These are phyloP conservation scores for Volucella inanis DNA, from an alignment of 2,888 invertebrate species.

Conservation along the genomic window DNA sequence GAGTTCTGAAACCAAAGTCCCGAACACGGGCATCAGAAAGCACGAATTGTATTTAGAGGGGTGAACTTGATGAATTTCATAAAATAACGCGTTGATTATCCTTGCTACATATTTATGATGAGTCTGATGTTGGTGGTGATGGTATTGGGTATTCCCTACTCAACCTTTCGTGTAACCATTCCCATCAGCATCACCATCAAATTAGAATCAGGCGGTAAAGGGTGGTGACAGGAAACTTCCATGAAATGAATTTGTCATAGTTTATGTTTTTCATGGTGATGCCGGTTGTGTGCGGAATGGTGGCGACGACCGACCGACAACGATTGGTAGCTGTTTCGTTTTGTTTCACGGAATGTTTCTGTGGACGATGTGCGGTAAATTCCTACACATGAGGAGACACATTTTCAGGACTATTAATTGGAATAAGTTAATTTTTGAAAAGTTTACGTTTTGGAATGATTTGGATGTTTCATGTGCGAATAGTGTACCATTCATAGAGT, in stretches of 20 bases:
- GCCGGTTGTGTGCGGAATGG: not conserved
- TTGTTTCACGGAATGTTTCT: slow-evolving; percentile 29
- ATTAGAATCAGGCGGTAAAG: not conserved
- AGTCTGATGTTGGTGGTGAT: slow-evolving; percentile 7
- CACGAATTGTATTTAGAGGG: slow-evolving; percentile 47
- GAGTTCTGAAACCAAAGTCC: no score
- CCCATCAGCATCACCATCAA: slow-evolving; percentile 4
- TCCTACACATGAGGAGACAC: not conserved
- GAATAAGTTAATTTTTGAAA: slow-evolving; percentile 51
- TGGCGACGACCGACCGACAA: not conserved
- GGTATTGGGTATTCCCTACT: slow-evolving; percentile 15
- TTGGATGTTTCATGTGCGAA: not conserved
- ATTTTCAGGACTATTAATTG: slow-evolving; percentile 41
- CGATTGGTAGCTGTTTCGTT: slow-evolving; percentile 7
- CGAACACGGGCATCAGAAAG: not conserved
- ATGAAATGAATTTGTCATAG: slow-evolving; percentile 64
- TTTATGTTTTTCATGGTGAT: slow-evolving; percentile 32
- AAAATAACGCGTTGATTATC: slow-evolving; percentile 74
- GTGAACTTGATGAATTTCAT: slow-evolving; percentile 73
- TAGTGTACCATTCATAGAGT: not conserved
- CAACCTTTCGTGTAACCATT: slow-evolving; percentile 45
- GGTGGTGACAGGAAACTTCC: slow-evolving; percentile 12
- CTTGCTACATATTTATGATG: slow-evolving; percentile 68
- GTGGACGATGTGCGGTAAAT: slow-evolving; percentile 16
- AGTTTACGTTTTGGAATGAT: slow-evolving; percentile 6